phyloP scores from a whole-genome alignment of 2,797 vertebrate species.

The Xiphophorus birchmanni region DNA sequence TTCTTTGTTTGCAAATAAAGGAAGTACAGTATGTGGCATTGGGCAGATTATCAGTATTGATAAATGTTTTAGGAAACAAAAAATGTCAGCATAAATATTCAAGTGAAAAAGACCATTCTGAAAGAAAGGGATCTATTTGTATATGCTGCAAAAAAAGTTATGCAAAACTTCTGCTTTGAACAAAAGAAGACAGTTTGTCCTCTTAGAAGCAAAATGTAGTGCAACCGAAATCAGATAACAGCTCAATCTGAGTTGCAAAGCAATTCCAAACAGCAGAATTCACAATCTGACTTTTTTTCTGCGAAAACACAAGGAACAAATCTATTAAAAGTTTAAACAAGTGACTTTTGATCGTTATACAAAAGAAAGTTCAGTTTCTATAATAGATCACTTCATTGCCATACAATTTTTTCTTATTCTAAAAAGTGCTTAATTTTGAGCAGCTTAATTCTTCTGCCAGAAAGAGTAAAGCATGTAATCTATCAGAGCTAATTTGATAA shows the following conservation, averaged over 20 bases:
- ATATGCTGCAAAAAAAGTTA: background rate
- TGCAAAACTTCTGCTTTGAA: background rate
- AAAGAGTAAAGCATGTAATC: constrained; percentile 6
- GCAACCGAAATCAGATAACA: background rate
- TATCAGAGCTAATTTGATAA: background rate
- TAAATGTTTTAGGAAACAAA: background rate
- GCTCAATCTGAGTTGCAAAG: background rate
- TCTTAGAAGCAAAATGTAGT: background rate
- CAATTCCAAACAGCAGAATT: background rate
- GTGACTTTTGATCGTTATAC: background rate
- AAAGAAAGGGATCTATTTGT: background rate
- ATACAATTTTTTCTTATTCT: background rate
- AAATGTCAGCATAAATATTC: background rate
- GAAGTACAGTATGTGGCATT: background rate
- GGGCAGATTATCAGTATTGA: background rate
- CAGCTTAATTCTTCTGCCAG: background rate
- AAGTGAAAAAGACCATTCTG: background rate
- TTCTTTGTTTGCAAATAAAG: background rate
- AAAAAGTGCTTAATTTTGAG: background rate
- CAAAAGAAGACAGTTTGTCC: background rate
- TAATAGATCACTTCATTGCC: background rate
- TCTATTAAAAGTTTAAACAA: background rate
- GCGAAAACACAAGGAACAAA: background rate
- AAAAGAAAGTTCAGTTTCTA: background rate
- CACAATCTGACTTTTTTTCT: background rate